These are phyloP conservation scores for Agelastica alni DNA, from an alignment of 2,888 invertebrate species.

Conservation along the genomic window DNA sequence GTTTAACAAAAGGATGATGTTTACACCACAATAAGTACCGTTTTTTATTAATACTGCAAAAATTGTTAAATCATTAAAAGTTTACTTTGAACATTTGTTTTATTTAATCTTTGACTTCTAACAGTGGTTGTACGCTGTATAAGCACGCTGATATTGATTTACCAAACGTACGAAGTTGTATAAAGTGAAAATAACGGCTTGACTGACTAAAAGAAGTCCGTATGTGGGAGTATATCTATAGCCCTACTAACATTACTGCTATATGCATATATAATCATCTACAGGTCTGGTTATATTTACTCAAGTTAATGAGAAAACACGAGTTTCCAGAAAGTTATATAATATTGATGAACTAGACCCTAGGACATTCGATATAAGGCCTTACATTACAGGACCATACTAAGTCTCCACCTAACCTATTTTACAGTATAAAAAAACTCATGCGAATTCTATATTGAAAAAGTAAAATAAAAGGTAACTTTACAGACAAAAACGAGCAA, in stretches of 20 bases:
- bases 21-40: too few species aligned
- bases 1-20: too few species aligned
- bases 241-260: slow-evolving; percentile 5
- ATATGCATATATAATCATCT: slow-evolving; percentile 5
- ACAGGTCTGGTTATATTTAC: slow-evolving; percentile 3
- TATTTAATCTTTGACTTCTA: not conserved
- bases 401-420: too few species aligned
- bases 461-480: too few species aligned
- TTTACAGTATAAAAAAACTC: too few species aligned
- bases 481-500: too few species aligned
- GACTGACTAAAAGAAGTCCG: slow-evolving; percentile 7
- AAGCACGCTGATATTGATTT: not conserved
- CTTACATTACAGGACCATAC: too few species aligned
- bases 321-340: slow-evolving; percentile 22
- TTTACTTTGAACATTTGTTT: not conserved
- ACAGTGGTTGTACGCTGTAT: not conserved
- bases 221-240: too few species aligned
- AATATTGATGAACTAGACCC: slow-evolving; percentile 21
- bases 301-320: slow-evolving; percentile 19
- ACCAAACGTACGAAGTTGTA: not conserved
- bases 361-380: slow-evolving; percentile 21
- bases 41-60: too few species aligned
- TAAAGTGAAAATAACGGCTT: slow-evolving; percentile 3
- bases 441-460: too few species aligned
- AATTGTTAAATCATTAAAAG: slow-evolving; percentile 1